These are phyloP conservation scores for Benitochromis conjunctus DNA, from an alignment of 2,113 vertebrate genomes.

Conservation along the genomic window DNA sequence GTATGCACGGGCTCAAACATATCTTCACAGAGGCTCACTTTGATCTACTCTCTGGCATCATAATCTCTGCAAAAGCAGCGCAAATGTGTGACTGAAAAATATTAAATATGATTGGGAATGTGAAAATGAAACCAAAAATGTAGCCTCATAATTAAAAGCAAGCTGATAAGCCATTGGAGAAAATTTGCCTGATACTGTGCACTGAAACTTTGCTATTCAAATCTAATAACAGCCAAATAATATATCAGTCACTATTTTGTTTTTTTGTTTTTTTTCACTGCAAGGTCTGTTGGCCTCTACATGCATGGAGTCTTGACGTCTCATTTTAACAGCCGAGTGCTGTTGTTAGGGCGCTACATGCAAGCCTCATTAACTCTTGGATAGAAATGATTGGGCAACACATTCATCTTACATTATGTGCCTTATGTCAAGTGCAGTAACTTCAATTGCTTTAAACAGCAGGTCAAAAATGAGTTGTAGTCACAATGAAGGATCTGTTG, in stretches of 20 bases:
- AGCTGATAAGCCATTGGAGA: background rate
- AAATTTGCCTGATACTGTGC: background rate
- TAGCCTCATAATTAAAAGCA: background rate
- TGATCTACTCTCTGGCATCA: background rate
- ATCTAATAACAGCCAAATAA: background rate
- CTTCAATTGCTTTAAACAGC: background rate
- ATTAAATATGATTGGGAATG: background rate
- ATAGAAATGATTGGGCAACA: background rate
- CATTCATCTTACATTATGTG: slow-evolving; percentile 22
- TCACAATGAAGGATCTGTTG: background rate
- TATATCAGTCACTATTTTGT: background rate
- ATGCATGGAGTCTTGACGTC: background rate
- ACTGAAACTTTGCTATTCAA: background rate
- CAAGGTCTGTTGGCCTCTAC: background rate
- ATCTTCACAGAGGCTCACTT: background rate
- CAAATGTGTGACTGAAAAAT: background rate
- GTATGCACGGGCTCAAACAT: background rate
- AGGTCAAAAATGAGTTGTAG: background rate
- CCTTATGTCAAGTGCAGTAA: too few relatives aligned
- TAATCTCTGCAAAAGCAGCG: background rate
- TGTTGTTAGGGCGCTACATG: background rate
- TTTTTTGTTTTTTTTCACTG: background rate
- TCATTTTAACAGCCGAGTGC: background rate
- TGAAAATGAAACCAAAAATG: background rate
- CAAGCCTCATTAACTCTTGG: background rate